Percentiles rank a stretch among this genome's conserved stretches.
Evolutionary conservation across 2,888 invertebrate species (phyloP).

Genomic region (Rotaria macrura): DNA sequence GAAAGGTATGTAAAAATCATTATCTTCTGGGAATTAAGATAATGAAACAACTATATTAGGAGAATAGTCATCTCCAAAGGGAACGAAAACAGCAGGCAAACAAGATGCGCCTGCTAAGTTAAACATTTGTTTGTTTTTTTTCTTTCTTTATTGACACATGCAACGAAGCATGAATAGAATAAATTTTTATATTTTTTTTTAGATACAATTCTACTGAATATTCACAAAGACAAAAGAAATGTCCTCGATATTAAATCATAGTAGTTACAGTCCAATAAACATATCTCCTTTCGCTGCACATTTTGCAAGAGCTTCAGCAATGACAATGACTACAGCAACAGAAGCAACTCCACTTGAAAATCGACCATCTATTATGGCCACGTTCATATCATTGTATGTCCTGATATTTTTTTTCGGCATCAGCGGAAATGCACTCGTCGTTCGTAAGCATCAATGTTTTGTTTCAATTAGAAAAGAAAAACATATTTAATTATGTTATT

Average conservation of each 20-base stretch:
- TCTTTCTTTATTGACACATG: too few relatives aligned
- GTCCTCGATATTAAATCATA: not conserved
- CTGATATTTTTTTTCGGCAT: conserved; percentile 72
- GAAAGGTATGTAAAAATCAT: not conserved
- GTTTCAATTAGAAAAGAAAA: too few relatives aligned
- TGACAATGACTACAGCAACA: not conserved
- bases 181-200: not conserved
- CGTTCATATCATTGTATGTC: conserved; percentile 57
- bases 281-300: not conserved
- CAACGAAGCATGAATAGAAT: too few relatives aligned
- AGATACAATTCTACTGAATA: not conserved
- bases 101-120: too few relatives aligned
- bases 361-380: not conserved
- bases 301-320: not conserved
- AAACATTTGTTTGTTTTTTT: too few relatives aligned
- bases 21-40: not conserved
- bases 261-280: not conserved
- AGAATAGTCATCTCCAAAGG: not conserved
- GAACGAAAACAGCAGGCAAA: not conserved
- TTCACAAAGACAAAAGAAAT: not conserved
- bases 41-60: not conserved
- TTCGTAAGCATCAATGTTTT: not conserved
- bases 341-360: not conserved
- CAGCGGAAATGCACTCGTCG: conserved; percentile 38
- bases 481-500: not conserved